Percentiles rank a stretch among this genome's conserved stretches.
phyloP scores from a whole-genome alignment of 2,113 vertebrate genomes.

The Erinaceus europaeus region DNA sequence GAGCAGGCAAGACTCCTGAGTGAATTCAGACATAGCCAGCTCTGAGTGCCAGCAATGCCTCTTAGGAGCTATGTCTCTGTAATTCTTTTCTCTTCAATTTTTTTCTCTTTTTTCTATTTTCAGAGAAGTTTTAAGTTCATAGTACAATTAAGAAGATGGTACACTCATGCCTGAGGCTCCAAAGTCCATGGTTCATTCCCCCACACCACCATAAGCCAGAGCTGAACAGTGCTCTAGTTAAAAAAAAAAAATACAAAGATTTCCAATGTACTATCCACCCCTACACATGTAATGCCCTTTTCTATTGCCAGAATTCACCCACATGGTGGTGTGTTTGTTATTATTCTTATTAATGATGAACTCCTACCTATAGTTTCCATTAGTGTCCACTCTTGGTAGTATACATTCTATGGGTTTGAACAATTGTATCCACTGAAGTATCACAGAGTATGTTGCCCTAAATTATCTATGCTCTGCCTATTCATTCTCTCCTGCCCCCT shows the following conservation, averaged over 20 bases:
- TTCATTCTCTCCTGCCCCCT: neutral
- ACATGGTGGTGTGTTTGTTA: too few relatives aligned
- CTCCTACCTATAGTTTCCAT: neutral
- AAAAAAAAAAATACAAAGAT: neutral
- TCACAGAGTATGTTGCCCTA: neutral
- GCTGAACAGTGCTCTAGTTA: too few relatives aligned
- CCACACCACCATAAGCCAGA: too few relatives aligned
- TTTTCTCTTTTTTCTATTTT: neutral
- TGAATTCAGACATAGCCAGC: neutral
- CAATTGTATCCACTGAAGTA: neutral
- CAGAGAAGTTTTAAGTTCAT: neutral
- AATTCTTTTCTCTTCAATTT: too few relatives aligned
- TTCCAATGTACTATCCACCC: neutral
- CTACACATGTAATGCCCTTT: neutral
- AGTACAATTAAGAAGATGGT: neutral
- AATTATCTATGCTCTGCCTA: neutral
- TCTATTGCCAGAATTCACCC: neutral
- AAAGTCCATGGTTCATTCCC: too few relatives aligned
- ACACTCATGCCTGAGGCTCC: too few relatives aligned
- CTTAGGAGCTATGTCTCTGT: neutral
- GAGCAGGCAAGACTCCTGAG: fast-evolving
- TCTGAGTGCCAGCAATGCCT: neutral
- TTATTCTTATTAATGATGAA: too few relatives aligned
- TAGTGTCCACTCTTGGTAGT: neutral
- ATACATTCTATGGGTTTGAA: neutral